Conservation (phyloP, 2,888 invertebrate species). For the Trichogramma dendrolimi region DNA sequence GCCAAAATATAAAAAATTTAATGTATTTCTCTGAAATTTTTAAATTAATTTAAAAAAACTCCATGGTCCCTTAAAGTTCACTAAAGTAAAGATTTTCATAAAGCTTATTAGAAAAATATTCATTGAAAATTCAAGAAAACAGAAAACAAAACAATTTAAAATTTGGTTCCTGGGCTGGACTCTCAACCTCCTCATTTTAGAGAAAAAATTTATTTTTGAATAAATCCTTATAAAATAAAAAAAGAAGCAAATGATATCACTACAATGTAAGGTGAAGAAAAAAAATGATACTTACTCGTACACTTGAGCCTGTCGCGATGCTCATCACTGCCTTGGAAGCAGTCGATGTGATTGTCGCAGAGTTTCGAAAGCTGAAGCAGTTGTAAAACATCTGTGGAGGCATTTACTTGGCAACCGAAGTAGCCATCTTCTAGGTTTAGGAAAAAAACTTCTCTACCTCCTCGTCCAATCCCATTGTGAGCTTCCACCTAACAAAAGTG, state of each 20-base stretch:
- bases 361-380: constrained; percentile 91
- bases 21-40: too few species aligned
- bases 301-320: constrained; percentile 85
- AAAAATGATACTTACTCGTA: constrained; percentile 65
- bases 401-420: constrained; percentile 96
- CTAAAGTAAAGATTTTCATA: too few species aligned
- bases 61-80: too few species aligned
- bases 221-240: too few species aligned
- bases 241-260: too few species aligned
- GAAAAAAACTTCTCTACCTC: constrained; percentile 89
- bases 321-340: constrained; percentile 90
- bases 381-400: constrained; percentile 91
- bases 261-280: not conserved
- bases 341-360: constrained; percentile 86
- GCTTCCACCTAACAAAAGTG: constrained; percentile 62
- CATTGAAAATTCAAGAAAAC: not conserved
- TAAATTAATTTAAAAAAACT: too few species aligned
- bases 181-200: not conserved
- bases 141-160: not conserved
- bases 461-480: constrained; percentile 75
- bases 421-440: constrained; percentile 95
- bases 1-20: too few species aligned
- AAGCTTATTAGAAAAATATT: too few species aligned
- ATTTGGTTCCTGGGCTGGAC: too few species aligned
- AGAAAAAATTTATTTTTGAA: not conserved